Base-by-base conservation (phyloP, 1,140 invertebrate species). In the Ctenoplectra terminalis region DNA sequence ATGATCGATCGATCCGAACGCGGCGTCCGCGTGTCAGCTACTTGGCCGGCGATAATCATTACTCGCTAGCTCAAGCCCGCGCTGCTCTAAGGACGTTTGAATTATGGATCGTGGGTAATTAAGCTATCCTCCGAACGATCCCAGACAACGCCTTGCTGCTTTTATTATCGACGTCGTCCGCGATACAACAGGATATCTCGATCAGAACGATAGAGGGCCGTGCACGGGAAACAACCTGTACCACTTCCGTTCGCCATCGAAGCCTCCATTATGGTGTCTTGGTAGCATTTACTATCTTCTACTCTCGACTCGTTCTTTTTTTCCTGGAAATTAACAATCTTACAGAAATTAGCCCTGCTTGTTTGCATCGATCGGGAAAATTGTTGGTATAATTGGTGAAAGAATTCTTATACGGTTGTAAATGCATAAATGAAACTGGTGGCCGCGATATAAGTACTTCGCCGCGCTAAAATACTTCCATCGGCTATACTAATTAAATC, bases 1-100 rank as follows among this genome's bases (percentile, higher is more conserved):
- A 83, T 83, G 82, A 85, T 85, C 61, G 54, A 78, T 82, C 75
- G 74, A 79, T 76, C 60, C 50, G 66, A 13, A 31, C 54, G 63
- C 50, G 26, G 60, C 74, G 60, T 61, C 58, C 48, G 73, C 60
- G 46, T 43, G 78, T 74, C 71, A 74, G 71, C 56, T 56, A 54
- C 61, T 70, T 66, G 70, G 15, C 29, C 66, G 48, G 61, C 79
- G 78, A 56, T 82, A 56, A 64, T 78, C 81, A 69, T 85, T 85
- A 83, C 69, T 78, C 81, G 63, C 52, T 40, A 56, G 34, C 46
- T 56, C 56, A n/a, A 29, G 52, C 61, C 11, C 64, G 67, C 29
- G 63, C 13, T 34, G 11, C 75, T 58, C 69, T 67, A 69, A 71
- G 54, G 70, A 85, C 67, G 74, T 52, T 83, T 73, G 77, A 71